A percentile compares a stretch with the other conserved stretches of the same genome.
Evolutionary conservation across 2,888 invertebrate species (phyloP).

Genomic region (Ophioninae sp.): DNA sequence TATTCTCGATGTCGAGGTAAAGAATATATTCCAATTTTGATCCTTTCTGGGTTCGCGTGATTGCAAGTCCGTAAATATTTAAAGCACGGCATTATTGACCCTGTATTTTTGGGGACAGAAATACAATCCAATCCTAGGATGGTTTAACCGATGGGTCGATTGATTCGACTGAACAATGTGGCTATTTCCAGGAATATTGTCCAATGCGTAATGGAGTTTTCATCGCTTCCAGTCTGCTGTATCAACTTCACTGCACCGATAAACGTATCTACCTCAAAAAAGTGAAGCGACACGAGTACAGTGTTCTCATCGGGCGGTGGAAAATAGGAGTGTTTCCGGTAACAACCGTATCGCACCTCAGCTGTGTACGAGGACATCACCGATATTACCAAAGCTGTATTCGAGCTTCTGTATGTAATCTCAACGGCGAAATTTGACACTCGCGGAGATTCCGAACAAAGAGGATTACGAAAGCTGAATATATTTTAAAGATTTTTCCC

Average conservation of each 20-base stretch:
- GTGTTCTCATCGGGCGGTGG: constrained; percentile 17
- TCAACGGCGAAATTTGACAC: constrained; percentile 28
- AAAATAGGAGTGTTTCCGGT: constrained; percentile 25
- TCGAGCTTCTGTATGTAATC: constrained; percentile 15
- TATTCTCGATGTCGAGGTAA: too few relatives aligned
- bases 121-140: too few relatives aligned
- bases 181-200: neutral
- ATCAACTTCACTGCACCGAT: neutral
- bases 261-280: constrained; percentile 4
- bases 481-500: constrained; percentile 8
- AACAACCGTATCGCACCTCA: neutral
- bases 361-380: constrained; percentile 17
- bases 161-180: too few relatives aligned
- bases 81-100: too few relatives aligned
- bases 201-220: neutral
- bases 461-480: constrained; percentile 41
- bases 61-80: too few relatives aligned
- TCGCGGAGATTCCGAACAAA: constrained; percentile 27
- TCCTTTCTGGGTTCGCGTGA: too few relatives aligned
- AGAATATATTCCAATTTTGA: too few relatives aligned
- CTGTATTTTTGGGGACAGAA: too few relatives aligned
- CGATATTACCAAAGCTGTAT: neutral
- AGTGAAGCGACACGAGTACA: constrained; percentile 8
- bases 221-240: neutral
- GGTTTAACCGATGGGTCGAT: too few relatives aligned